Base-by-base conservation (phyloP, 2,113 vertebrate genomes). In the Rhinopomastus cyanomelas region DNA sequence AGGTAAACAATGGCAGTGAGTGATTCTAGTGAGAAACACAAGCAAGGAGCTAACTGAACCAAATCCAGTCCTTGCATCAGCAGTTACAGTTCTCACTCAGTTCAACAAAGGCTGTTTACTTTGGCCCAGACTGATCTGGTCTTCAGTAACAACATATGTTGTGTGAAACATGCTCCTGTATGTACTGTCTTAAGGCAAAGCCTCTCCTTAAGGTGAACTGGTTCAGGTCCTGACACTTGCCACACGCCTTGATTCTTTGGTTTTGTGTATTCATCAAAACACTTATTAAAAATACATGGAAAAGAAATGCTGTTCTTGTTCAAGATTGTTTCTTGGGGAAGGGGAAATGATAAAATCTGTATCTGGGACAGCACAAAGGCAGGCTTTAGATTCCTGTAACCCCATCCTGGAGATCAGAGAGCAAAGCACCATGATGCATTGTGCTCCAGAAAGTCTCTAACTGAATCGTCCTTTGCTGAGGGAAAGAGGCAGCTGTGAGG, bases 241-340 rank as follows among this genome's bases (percentile, higher is more conserved):
- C 51, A 34, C 67, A 22, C 77, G 42, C 57, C 69, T 66, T 82
- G 39, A 73, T 69, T 82, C 65, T 69, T 80, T 86, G 18, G 6
- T 95, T 87, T 94, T 92, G 81, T 94, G 82, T 93, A 74, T 81
- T 91, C 37, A 86, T 55, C 62, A 78, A 93, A 90, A 85, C 36
- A 60, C 11, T 78, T 36, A 94, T 93, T 95, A 94, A 96, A 96
- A 95, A 85, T 16, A 94, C 88, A 3, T 72, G 36, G 64, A 93
- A 72, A 34, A 69, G 17, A 69, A 7, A 6, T 34, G 55, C 64
- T 76, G 64, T 61, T 80, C 37, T 42, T 48, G 22, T 42, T 84
- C 9, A 20, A 62, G 83, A 52, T 13, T 37, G 11, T 72, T 16
- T 68, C 19, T 82, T 78, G 51, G 86, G 36, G 46, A 83, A 72